Evolutionary conservation across 2,113 vertebrate species (phyloP), one percentile per base, ranked within the genome.

Genomic region (Caloenas nicobarica): DNA sequence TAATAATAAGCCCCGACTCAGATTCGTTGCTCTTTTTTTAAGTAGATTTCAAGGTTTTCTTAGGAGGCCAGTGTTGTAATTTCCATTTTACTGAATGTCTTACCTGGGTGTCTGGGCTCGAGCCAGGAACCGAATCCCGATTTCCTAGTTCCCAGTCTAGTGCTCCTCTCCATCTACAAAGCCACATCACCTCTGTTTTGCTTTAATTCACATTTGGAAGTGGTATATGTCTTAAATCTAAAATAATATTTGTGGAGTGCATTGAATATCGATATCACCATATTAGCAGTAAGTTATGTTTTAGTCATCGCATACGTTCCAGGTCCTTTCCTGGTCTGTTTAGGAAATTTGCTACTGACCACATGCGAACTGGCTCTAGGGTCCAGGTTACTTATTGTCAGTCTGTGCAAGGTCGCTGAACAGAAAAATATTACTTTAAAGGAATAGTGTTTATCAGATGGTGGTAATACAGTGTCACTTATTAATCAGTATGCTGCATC

Each of bases 361-460:
- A 34, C 34, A 21, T 24, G 78, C 51, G 70, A 96, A 48, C 34
- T 79, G 81, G 29, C 57, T 81, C 44, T 79, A 78, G 78, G 58
- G 44, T 72, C 50, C 88, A 91, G 42, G 76, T 88, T 81, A 38
- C 79, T 80, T 51, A 23, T 23, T 70, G 74, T 88, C 48, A 24
- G 36, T 76, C 62, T 73, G 74, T 79, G 54, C 54, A 69, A 65
- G 77, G 60, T 83, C 25, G 26, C 76, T 82, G 64, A 86, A 83
- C 86, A 88, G 80, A 91, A 81, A n/a, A 90, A 40, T 66, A 46
- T 40, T 64, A 15, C 70, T 86, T 93, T 56, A 86, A 92, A 93
- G 77, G n/a, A 81, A 36, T 34, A 36, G 68, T 62, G 40, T 92
- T 93, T 90, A 72, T 88, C 60, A 48, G 76, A 14, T 88, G 76